Evolutionary conservation across 2,113 vertebrate genomes (phyloP), one percentile per base, ranked within the genome.

Genomic region (Pomatostomus ruficeps): DNA sequence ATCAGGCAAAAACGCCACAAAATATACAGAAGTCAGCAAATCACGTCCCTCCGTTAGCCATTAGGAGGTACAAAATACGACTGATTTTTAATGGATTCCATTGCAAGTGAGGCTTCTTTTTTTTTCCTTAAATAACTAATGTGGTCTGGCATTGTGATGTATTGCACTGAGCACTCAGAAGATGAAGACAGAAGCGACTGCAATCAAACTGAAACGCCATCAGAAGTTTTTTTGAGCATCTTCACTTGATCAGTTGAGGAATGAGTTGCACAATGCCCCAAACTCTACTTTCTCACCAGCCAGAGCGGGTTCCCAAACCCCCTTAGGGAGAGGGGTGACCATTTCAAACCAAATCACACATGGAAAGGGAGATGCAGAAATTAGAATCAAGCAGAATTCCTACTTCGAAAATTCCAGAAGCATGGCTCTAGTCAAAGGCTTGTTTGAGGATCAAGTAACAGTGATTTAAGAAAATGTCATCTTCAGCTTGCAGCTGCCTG

Each of bases 1-100:
- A 68, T 75, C 86, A 91, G 58, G 79, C 49, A 90, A 88, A 92
- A 95, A 17, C 1, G 5, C n/a, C 40, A 67, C 2, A 4, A 95
- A 89, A 78, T 25, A 31, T 45, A 74, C 75, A 81, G 58, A 88
- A 79, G 66, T 68, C 91, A 89, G 81, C 22, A 93, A 96, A 91
- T 75, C 18, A 95, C 78, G 91, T 71, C 62, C 70, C 70, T 55
- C 18, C 2, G 7, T 81, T 72, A 81, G 76, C 48, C 73, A 75
- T 92, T 89, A 74, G 22, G 14, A 89, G 16, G 36, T 59, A 80
- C n/a, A 94, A 94, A 91, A 71, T 52, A 77, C 0, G 0, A 54
- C 85, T 86, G 92, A 94, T 96, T 92, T 95, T 95, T 95, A 87
- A 93, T 68, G 76, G 68, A 78, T 93, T 89, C 66, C 68, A 57